phyloP scores from a whole-genome alignment of 1,140 invertebrate genomes.

The Drosophila obscura region DNA sequence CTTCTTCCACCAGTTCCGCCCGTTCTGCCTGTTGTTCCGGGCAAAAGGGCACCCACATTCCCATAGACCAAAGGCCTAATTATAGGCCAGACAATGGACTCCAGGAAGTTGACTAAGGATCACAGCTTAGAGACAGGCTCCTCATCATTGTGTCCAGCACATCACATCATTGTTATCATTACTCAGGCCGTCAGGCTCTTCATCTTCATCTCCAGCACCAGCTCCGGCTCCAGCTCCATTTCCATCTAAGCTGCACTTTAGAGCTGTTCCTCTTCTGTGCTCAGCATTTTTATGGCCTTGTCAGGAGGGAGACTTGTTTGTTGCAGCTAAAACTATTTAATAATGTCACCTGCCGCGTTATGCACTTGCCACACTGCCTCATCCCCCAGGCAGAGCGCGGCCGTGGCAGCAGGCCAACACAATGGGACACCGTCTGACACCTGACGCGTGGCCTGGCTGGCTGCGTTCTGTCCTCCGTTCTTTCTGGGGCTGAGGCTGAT shows the following conservation, averaged over 20 bases:
- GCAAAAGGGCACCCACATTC: not conserved
- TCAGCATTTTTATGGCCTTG: slow-evolving; percentile 41
- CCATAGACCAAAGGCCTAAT: slow-evolving; percentile 14
- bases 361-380: slow-evolving; percentile 33
- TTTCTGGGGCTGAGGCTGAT: not conserved
- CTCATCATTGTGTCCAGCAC: slow-evolving; percentile 9
- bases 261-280: slow-evolving; percentile 33
- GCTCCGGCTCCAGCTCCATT: slow-evolving; percentile 19
- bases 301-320: slow-evolving; percentile 61
- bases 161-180: not conserved
- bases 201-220: not conserved
- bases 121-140: not conserved
- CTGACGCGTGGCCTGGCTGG: not conserved
- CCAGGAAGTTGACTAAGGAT: slow-evolving; percentile 8
- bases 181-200: too few species aligned
- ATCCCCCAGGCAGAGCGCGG: not conserved
- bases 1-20: slow-evolving; percentile 25
- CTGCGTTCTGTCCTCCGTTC: not conserved
- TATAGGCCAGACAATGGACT: slow-evolving; percentile 24
- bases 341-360: slow-evolving; percentile 65
- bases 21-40: too few species aligned
- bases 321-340: slow-evolving; percentile 74
- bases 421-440: slow-evolving; percentile 22
- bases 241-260: slow-evolving; percentile 49
- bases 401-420: not conserved